Conservation (phyloP, 92 coral and sea anemone species). For the Meandrina meandrites region DNA sequence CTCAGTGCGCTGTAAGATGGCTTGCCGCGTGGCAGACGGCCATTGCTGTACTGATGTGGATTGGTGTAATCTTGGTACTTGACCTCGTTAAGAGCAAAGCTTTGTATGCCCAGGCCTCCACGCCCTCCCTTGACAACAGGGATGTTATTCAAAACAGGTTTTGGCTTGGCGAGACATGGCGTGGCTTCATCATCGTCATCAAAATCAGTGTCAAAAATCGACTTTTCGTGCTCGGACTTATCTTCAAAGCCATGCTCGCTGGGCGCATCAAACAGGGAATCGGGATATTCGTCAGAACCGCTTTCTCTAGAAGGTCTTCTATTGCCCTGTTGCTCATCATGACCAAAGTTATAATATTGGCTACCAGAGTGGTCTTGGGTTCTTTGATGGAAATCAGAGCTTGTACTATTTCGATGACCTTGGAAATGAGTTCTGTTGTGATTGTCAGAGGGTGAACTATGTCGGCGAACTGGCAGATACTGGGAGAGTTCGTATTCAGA, state of each 20-base stretch:
- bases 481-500: conserved; percentile 37
- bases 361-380: background rate
- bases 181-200: conserved; percentile 1
- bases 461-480: conserved; percentile 2
- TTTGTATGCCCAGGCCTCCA: background rate
- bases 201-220: conserved; percentile 39
- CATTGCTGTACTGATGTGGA: conserved; percentile 65
- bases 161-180: conserved; percentile 7
- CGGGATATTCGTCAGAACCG: conserved; percentile 37
- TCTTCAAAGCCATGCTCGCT: conserved; percentile 14
- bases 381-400: background rate
- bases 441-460: background rate
- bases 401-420: background rate
- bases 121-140: background rate
- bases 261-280: conserved; percentile 3
- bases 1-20: conserved; percentile 20
- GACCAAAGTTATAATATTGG: too few relatives aligned
- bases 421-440: background rate
- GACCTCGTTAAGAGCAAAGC: background rate
- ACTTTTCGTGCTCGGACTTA: conserved; percentile 24
- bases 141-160: conserved; percentile 1
- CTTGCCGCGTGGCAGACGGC: conserved; percentile 28
- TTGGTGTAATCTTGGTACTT: conserved; percentile 55
- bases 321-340: background rate
- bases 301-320: conserved; percentile 24